Conservation (phyloP, 2,113 vertebrate genomes). For the Melanerpes formicivorus region DNA sequence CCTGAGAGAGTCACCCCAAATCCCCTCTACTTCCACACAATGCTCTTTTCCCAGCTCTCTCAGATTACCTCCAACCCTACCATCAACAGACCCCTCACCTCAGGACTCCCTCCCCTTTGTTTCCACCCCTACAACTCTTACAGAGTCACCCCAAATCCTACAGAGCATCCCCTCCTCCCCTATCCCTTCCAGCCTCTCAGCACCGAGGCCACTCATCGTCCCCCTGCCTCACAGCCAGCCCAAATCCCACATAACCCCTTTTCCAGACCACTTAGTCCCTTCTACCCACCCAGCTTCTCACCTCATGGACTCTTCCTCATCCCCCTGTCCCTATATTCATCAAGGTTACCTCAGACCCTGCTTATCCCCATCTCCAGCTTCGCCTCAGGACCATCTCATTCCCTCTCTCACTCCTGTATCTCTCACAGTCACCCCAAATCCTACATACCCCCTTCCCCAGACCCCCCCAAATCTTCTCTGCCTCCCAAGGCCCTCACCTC, state of each 20-base stretch:
- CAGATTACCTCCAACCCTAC: too few relatives aligned
- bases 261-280: too few relatives aligned
- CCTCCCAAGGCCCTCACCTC: too few relatives aligned
- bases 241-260: not conserved
- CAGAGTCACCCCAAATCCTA: not conserved
- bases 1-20: not conserved
- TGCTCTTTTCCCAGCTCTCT: not conserved
- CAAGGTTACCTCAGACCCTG: too few relatives aligned
- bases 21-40: accelerated
- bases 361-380: too few relatives aligned
- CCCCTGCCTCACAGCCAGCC: too few relatives aligned
- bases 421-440: not conserved
- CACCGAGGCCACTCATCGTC: not conserved
- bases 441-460: not conserved
- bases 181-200: not conserved
- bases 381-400: too few relatives aligned
- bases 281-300: not conserved
- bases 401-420: too few relatives aligned
- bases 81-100: not conserved
- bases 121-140: too few relatives aligned
- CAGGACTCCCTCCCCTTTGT: not conserved
- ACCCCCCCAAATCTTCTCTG: not conserved
- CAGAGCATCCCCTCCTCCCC: too few relatives aligned
- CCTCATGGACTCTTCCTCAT: too few relatives aligned
- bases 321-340: not conserved